Base-by-base conservation (phyloP, 1,140 invertebrate species). In the Caenorhabditis tropicalis region DNA sequence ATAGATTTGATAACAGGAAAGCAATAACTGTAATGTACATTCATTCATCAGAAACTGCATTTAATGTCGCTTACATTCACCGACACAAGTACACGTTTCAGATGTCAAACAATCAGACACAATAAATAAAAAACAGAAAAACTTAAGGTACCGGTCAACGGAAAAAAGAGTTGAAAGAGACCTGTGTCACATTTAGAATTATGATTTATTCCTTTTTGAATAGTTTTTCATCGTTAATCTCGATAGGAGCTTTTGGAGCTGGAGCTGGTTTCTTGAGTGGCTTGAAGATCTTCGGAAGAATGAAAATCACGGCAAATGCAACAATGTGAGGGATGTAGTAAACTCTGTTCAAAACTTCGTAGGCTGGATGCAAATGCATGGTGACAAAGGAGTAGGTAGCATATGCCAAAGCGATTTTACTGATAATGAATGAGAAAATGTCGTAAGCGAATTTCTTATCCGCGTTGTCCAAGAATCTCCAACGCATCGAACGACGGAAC, bases 341-440 rank as follows among this genome's bases (percentile, higher is more conserved):
- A 21, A 86, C 27, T 43, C 83, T 60, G 36, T 56, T 86, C 29
- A 80, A 56, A 56, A 43, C 43, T 21, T 53, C 79, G 21, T 81
- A 81, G 21, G 58, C 70, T 39, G 86, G 86, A 36, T 87, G 51
- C 53, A 83, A 65, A 51, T 87, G 74, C 85, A 87, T 87, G 12
- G 58, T 87, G 39, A 97, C 93, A 92, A 98, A 97, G 86, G 95
- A 95, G 88, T 96, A 95, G 27, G 95, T 95, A 33, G 95, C 93
- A 90, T 97, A 98, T 31, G 94, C 94, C 93, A 97, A 94, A 60
- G 94, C 92, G 31, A 97, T 89, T 87, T 95, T 93, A n/a, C 95
- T 96, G 10, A 94, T 92, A 31, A 95, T 88, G 89, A 95, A 94
- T 36, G 95, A 95, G 48, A 95, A 79, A 51, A 94, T 91, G 91